Evolutionary conservation across 2,113 vertebrate species (phyloP).

Genomic region (Synchiropus splendidus): DNA sequence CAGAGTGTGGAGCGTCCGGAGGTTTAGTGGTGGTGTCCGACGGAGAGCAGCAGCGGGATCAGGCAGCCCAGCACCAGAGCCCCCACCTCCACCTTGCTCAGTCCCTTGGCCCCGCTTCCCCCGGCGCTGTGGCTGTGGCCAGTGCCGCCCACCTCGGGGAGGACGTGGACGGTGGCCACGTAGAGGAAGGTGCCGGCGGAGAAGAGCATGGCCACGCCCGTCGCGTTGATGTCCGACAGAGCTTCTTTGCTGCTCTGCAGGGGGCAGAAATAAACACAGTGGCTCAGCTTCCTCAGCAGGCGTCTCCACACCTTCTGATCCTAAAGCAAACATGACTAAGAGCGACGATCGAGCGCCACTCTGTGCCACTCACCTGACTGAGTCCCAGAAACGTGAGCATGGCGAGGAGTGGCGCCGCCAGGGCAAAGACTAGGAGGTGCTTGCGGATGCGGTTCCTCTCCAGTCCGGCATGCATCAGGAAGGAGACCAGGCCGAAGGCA

Average conservation of each 20-base stretch:
- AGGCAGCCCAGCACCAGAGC: conserved; percentile 91
- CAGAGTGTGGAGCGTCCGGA: neutral
- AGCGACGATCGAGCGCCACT: too few relatives aligned
- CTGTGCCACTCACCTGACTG: conserved; percentile 90
- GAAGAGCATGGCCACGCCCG: conserved; percentile 96
- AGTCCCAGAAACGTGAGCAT: conserved; percentile 93
- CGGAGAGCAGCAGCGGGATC: conserved; percentile 87
- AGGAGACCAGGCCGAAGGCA: conserved; percentile 94
- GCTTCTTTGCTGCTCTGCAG: conserved; percentile 96
- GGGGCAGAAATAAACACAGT: conserved; percentile 7
- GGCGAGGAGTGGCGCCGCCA: conserved; percentile 87
- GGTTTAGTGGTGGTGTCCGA: conserved; percentile 89
- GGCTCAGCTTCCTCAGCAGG: neutral
- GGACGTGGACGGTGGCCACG: conserved; percentile 95
- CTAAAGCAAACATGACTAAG: too few relatives aligned
- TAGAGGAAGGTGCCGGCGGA: conserved; percentile 98
- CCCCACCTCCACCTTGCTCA: conserved; percentile 86
- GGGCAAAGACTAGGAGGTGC: conserved; percentile 89
- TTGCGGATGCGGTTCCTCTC: conserved; percentile 96
- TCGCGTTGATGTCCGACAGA: conserved; percentile 91
- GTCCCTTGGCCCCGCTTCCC: conserved; percentile 76
- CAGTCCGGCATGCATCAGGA: conserved; percentile 95
- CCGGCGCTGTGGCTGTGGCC: conserved; percentile 82
- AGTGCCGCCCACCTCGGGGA: conserved; percentile 90
- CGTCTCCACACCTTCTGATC: neutral